A percentile compares a stretch with the other conserved stretches of the same genome.
phyloP scores from a whole-genome alignment of 2,797 vertebrate genomes.

The Agapornis canus region DNA sequence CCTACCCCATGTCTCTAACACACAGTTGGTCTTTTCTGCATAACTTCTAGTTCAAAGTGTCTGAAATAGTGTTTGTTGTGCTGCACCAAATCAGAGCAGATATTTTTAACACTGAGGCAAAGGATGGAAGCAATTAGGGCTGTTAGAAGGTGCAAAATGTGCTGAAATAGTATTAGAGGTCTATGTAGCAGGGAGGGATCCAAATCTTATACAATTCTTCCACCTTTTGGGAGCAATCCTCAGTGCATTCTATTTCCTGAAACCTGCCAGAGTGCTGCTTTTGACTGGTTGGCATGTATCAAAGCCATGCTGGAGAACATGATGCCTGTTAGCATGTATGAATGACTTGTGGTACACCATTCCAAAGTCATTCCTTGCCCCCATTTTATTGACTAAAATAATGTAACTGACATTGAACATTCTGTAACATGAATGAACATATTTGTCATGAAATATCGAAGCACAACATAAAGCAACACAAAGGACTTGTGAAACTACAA shows the following conservation, averaged over 20 bases:
- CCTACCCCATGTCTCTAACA: neutral
- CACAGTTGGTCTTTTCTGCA: neutral
- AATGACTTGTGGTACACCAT: neutral
- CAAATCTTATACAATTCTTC: neutral
- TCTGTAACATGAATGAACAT: neutral
- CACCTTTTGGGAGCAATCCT: neutral
- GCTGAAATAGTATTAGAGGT: neutral
- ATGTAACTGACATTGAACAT: accelerated
- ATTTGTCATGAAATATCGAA: neutral
- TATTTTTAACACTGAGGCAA: neutral
- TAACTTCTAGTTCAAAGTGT: neutral
- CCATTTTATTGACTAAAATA: neutral
- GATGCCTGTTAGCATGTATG: accelerated
- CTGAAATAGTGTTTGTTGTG: neutral
- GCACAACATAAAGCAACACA: neutral
- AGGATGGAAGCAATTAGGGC: neutral
- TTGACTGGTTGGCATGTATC: accelerated
- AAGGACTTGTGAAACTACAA: too few relatives aligned
- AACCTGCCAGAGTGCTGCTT: neutral
- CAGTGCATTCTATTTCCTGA: accelerated
- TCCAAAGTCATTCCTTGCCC: accelerated
- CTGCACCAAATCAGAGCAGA: neutral
- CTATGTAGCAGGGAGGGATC: neutral
- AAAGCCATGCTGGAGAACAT: neutral
- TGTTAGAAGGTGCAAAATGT: neutral